Conservation (phyloP, 2,797 vertebrate species). For the Catostomus latipinnis region DNA sequence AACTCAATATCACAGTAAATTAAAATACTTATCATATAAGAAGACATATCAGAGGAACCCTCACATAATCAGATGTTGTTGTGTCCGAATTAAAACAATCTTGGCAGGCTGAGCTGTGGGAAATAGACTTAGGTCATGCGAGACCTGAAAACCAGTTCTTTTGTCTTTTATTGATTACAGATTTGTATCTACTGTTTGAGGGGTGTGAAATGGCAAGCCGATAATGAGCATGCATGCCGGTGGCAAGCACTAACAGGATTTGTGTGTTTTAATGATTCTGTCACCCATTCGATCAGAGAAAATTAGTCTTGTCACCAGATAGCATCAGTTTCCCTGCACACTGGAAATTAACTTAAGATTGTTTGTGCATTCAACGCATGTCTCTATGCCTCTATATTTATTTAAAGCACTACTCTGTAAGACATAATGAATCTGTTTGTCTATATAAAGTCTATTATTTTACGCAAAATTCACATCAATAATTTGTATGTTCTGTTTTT, state of each 20-base stretch:
- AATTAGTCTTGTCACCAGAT: conserved; percentile 26
- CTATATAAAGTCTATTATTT: neutral
- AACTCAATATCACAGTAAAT: conserved; percentile 19
- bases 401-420: neutral
- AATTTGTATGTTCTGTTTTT: neutral
- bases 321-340: neutral
- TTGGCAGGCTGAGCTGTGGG: conserved; percentile 11
- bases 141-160: conserved; percentile 30
- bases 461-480: neutral
- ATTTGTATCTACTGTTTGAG: conserved; percentile 34
- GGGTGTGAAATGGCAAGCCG: conserved; percentile 8
- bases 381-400: neutral
- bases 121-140: conserved; percentile 34
- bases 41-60: conserved; percentile 18
- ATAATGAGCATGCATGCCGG: conserved; percentile 36
- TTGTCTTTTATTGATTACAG: conserved; percentile 42
- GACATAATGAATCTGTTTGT: neutral
- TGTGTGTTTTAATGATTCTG: conserved; percentile 43
- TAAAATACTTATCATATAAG: conserved; percentile 1
- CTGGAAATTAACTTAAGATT: neutral
- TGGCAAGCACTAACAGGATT: conserved; percentile 14
- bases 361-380: neutral
- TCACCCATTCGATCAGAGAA: conserved; percentile 6
- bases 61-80: conserved; percentile 5
- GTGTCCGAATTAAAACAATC: conserved; percentile 28